Evolutionary conservation across 2,797 vertebrate species (phyloP).

Genomic region (Moxostoma hubbsi): DNA sequence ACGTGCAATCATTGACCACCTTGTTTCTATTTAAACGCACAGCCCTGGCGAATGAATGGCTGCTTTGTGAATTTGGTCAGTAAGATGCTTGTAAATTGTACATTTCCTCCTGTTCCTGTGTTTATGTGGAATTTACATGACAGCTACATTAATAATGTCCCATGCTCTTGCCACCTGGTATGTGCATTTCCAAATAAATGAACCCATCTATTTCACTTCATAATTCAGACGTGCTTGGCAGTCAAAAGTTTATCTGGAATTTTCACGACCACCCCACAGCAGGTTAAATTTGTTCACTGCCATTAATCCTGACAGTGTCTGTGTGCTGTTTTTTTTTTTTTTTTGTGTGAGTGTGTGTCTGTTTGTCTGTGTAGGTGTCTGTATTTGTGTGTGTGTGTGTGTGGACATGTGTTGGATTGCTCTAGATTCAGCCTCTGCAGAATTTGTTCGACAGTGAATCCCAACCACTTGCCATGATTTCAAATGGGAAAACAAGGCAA

Average conservation of each 20-base stretch:
- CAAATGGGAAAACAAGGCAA: conserved; percentile 52
- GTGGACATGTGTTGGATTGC: conserved; percentile 4
- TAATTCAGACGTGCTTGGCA: conserved; percentile 41
- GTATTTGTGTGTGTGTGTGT: conserved; percentile 11
- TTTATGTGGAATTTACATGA: conserved; percentile 64
- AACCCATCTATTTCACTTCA: conserved; percentile 58
- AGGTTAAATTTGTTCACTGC: conserved; percentile 35
- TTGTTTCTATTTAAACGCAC: conserved; percentile 58
- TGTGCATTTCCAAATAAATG: conserved; percentile 61
- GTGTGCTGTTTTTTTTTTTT: background rate
- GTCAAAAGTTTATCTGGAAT: conserved; percentile 42
- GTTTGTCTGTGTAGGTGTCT: conserved; percentile 5
- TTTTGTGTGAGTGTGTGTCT: background rate
- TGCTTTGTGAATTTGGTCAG: conserved; percentile 57
- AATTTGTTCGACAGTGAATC: conserved; percentile 42
- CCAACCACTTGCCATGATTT: conserved; percentile 35
- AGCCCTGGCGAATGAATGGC: conserved; percentile 56
- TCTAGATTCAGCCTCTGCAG: conserved; percentile 20
- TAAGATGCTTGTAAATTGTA: conserved; percentile 62
- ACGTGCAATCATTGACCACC: conserved; percentile 46
- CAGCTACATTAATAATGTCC: conserved; percentile 62
- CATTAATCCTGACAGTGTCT: conserved; percentile 21
- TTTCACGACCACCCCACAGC: conserved; percentile 47
- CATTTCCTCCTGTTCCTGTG: conserved; percentile 59
- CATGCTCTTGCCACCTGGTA: conserved; percentile 55